Conservation (phyloP, 2,797 vertebrate genomes). For the Apodemus agrarius region DNA sequence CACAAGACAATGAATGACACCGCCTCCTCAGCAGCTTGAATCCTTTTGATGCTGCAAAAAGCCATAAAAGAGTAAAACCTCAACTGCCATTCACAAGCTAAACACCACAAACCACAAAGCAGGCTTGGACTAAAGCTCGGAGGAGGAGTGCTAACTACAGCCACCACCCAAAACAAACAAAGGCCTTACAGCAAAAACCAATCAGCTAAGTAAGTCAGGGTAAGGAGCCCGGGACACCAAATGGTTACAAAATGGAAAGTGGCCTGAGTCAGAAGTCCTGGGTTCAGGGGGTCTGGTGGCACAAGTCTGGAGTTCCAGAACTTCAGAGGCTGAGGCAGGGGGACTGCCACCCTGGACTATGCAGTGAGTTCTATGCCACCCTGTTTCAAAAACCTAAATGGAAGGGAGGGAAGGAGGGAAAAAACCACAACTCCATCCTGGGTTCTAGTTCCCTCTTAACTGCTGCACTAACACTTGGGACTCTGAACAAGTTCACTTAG, state of each 20-base stretch:
- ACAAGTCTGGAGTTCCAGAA: not conserved
- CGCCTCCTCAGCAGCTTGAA: not conserved
- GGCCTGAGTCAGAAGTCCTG: not conserved
- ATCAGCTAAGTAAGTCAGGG: not conserved
- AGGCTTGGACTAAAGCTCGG: not conserved
- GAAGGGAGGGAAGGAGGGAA: not conserved
- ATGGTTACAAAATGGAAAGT: not conserved
- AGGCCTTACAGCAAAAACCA: not conserved
- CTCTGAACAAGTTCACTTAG: not conserved
- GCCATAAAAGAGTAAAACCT: not conserved
- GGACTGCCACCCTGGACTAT: not conserved
- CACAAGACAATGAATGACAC: not conserved
- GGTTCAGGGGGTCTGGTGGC: not conserved
- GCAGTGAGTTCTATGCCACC: not conserved
- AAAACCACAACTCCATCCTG: not conserved
- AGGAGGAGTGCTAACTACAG: not conserved
- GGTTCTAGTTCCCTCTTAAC: not conserved
- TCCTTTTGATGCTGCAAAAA: not conserved
- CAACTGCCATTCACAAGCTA: slow-evolving; percentile 38
- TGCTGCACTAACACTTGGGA: not conserved
- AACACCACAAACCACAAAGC: slow-evolving; percentile 22
- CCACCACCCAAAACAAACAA: not conserved
- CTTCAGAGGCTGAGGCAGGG: not conserved
- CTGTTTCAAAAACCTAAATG: not conserved
- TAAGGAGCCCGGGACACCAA: not conserved